phyloP scores from a whole-genome alignment of 2,113 vertebrate genomes.

The Bagarius yarrelli region DNA sequence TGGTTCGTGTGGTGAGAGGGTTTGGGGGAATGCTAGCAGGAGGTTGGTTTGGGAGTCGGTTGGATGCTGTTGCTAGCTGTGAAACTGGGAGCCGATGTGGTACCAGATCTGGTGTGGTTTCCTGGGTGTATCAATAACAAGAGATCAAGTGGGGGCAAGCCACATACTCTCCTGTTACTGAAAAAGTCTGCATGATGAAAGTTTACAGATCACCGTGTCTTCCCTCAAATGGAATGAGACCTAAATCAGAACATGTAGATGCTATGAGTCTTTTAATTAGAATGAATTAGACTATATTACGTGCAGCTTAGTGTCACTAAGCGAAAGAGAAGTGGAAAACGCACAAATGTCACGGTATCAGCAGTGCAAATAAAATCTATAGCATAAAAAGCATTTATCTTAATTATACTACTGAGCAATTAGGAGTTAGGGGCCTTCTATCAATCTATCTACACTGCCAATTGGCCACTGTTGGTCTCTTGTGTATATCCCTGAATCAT shows the following conservation, averaged over 20 bases:
- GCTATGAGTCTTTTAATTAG: background rate
- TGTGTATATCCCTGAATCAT: too few species aligned
- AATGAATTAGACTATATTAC: background rate
- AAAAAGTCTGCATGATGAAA: background rate
- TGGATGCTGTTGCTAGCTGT: constrained; percentile 16
- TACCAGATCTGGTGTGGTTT: constrained; percentile 34
- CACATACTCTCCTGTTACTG: constrained; percentile 25
- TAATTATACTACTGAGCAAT: too few species aligned
- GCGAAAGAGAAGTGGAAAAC: background rate
- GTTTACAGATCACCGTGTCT: background rate
- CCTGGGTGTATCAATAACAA: constrained; percentile 17
- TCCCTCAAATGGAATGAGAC: background rate
- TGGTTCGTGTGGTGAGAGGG: background rate
- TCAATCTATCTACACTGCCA: too few species aligned
- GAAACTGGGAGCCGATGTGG: constrained; percentile 29
- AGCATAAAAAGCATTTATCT: background rate
- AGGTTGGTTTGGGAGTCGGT: constrained; percentile 1
- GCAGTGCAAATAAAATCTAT: background rate
- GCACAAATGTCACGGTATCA: background rate
- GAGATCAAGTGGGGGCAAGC: constrained; percentile 18
- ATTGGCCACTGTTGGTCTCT: too few species aligned
- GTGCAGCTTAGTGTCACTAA: background rate
- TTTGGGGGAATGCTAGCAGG: background rate
- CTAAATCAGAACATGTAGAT: background rate
- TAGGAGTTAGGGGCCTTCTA: too few species aligned